A percentile compares a stretch with the other conserved stretches of the same genome.
Evolutionary conservation across 2,113 vertebrate genomes (phyloP).

Genomic region (Scophthalmus maximus): DNA sequence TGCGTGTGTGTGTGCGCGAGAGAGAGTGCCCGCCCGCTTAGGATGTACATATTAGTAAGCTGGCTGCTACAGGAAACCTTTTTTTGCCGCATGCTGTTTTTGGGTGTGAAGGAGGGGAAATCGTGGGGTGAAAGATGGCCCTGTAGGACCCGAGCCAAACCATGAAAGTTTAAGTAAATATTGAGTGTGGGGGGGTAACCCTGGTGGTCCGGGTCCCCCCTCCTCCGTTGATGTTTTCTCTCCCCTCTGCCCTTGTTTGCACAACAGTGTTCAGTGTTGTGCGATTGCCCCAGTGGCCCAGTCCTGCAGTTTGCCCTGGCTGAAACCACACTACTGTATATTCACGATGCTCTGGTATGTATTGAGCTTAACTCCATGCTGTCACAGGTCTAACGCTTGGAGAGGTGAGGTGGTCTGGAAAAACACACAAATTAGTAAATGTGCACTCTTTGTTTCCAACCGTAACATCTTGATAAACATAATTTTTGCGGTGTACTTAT

Average conservation of each 20-base stretch:
- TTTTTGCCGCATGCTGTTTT: conserved; percentile 67
- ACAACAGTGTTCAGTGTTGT: conserved; percentile 58
- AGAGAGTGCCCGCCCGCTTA: too few relatives aligned
- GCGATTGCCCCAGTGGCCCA: conserved; percentile 45
- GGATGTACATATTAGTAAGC: conserved; percentile 56
- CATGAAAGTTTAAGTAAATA: conserved; percentile 87
- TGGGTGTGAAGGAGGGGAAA: conserved; percentile 76
- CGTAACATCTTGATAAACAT: conserved; percentile 17
- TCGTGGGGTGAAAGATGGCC: conserved; percentile 77
- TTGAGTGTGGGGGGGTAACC: conserved; percentile 46
- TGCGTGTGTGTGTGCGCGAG: neutral
- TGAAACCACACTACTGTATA: conserved; percentile 51
- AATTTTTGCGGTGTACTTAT: conserved; percentile 10
- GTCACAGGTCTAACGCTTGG: conserved; percentile 9
- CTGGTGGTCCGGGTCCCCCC: conserved; percentile 70
- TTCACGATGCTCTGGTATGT: conserved; percentile 11
- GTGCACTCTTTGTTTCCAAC: conserved; percentile 9
- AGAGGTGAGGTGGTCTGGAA: neutral
- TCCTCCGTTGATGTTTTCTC: conserved; percentile 71
- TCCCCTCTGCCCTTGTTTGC: conserved; percentile 74
- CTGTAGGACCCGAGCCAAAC: conserved; percentile 74
- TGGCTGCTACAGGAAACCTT: conserved; percentile 83
- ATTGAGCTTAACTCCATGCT: conserved; percentile 6
- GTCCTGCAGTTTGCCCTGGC: conserved; percentile 33
- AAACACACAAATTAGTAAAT: neutral